phyloP scores from a whole-genome alignment of 1,140 invertebrate genomes.

The Druon quercuslanigerum region DNA sequence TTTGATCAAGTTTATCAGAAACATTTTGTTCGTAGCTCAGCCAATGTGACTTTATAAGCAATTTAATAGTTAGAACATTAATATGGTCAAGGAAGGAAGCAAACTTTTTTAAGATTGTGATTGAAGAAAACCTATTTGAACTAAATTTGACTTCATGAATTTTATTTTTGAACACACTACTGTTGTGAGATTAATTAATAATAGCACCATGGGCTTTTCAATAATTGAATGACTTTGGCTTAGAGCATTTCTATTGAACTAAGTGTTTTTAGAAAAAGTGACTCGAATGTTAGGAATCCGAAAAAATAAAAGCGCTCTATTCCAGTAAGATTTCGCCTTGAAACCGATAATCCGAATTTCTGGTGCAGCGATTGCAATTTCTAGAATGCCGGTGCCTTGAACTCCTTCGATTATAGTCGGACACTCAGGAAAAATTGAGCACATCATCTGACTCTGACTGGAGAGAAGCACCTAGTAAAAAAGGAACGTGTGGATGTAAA shows the following conservation, averaged over 20 bases:
- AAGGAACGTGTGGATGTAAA: neutral
- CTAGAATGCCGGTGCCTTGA: neutral
- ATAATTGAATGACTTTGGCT: neutral
- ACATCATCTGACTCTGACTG: conserved; percentile 17
- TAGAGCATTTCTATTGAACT: neutral
- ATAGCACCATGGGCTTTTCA: too few relatives aligned
- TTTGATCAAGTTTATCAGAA: too few relatives aligned
- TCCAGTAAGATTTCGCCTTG: neutral
- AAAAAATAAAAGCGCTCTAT: neutral
- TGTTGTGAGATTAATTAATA: too few relatives aligned
- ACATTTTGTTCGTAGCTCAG: too few relatives aligned
- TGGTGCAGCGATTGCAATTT: conserved; percentile 18
- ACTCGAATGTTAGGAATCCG: neutral
- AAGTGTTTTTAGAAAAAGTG: neutral
- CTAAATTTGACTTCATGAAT: too few relatives aligned
- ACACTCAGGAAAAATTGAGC: conserved; percentile 28
- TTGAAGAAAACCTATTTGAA: too few relatives aligned
- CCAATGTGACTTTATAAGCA: too few relatives aligned
- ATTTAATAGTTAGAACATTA: too few relatives aligned
- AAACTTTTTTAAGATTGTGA: too few relatives aligned
- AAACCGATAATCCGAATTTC: conserved; percentile 14
- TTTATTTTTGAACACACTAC: too few relatives aligned
- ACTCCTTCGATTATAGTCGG: conserved; percentile 26
- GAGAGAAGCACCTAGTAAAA: neutral
- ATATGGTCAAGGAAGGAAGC: too few relatives aligned